Conservation (phyloP, 1,140 invertebrate genomes). For the Bursaphelenchus mucronatus region DNA sequence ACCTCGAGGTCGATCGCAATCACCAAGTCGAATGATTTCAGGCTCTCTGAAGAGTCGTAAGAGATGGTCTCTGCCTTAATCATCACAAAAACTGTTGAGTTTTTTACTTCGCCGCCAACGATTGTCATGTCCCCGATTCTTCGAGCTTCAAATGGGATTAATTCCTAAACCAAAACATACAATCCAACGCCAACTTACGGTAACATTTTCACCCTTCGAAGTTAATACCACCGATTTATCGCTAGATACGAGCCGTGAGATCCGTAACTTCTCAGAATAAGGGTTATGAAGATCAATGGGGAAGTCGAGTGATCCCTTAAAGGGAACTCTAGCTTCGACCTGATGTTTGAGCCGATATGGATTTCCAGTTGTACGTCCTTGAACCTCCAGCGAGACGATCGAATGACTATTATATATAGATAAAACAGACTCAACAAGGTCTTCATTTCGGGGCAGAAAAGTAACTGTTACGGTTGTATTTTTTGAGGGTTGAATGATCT, state of each 20-base stretch:
- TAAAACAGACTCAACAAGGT: conserved; percentile 45
- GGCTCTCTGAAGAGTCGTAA: conserved; percentile 20
- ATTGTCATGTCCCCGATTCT: conserved; percentile 80
- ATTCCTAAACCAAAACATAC: conserved; percentile 65
- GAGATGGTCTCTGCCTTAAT: conserved; percentile 67
- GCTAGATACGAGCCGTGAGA: conserved; percentile 83
- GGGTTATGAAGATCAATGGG: conserved; percentile 90
- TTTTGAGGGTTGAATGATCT: conserved; percentile 30
- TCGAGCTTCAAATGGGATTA: conserved; percentile 81
- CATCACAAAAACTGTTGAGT: conserved; percentile 77
- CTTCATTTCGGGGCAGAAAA: conserved; percentile 36
- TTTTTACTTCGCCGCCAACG: conserved; percentile 72
- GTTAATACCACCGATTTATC: conserved; percentile 65
- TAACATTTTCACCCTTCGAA: no score
- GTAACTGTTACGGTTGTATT: conserved; percentile 26
- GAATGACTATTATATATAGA: no score
- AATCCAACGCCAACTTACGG: neutral
- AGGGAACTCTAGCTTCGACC: conserved; percentile 79
- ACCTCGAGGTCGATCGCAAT: conserved; percentile 82
- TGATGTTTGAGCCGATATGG: conserved; percentile 67
- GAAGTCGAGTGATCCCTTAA: conserved; percentile 83
- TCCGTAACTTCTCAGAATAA: conserved; percentile 76
- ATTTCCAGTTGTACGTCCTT: conserved; percentile 36
- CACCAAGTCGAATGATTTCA: conserved; percentile 69
- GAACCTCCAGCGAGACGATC: conserved; percentile 33